phyloP scores from a whole-genome alignment of 2,888 invertebrate species.

The Diabrotica balteata region DNA sequence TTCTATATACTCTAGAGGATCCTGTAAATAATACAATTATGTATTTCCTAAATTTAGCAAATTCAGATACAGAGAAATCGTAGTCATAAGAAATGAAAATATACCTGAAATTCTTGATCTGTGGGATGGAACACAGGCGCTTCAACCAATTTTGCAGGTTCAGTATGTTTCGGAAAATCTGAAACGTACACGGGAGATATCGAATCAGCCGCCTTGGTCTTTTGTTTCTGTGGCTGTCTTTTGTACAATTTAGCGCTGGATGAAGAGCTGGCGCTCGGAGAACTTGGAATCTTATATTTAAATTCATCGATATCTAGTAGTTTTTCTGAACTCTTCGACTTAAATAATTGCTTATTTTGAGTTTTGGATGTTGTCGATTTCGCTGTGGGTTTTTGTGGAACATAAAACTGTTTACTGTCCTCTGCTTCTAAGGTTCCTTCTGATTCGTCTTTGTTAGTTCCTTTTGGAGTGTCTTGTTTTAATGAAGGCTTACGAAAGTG shows the following conservation, averaged over 20 bases:
- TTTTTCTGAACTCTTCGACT: conserved; percentile 31
- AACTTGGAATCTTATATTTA: conserved; percentile 59
- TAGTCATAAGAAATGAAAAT: neutral
- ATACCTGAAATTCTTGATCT: conserved; percentile 76
- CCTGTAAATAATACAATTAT: conserved; percentile 50
- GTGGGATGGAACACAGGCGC: conserved; percentile 84
- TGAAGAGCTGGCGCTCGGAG: conserved; percentile 59
- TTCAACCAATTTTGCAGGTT: conserved; percentile 68
- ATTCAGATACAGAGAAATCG: neutral
- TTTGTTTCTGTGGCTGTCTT: conserved; percentile 49
- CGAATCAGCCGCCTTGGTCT: conserved; percentile 45
- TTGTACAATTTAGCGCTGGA: conserved; percentile 58
- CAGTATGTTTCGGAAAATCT: conserved; percentile 59
- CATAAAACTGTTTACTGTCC: conserved; percentile 42
- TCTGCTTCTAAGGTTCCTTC: conserved; percentile 33
- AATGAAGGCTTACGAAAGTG: conserved; percentile 52
- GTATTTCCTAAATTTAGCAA: too few relatives aligned
- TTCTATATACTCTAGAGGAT: conserved; percentile 86
- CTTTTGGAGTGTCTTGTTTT: conserved; percentile 43
- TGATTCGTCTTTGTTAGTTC: conserved; percentile 32
- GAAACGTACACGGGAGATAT: conserved; percentile 56
- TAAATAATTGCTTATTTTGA: conserved; percentile 30
- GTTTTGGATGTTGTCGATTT: conserved; percentile 32
- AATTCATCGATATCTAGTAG: conserved; percentile 45
- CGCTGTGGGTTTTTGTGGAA: conserved; percentile 43